phyloP scores from a whole-genome alignment of 2,888 invertebrate species.

The Erebia ligea region DNA sequence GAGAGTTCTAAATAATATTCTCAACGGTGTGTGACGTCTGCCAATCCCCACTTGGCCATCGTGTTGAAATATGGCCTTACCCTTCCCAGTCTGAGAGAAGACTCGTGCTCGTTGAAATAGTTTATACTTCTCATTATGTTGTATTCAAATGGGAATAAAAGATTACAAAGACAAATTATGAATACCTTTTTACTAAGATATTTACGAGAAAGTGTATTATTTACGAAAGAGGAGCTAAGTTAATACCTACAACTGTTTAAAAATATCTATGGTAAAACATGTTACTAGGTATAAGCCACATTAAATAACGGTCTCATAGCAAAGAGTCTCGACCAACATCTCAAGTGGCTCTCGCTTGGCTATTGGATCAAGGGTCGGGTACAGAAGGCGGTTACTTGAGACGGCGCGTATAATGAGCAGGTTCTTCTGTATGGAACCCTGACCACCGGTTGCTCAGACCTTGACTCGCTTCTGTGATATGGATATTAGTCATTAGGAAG shows the following conservation, averaged over 20 bases:
- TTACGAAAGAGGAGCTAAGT: not conserved
- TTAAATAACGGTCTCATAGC: constrained; percentile 15
- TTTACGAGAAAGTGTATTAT: no score
- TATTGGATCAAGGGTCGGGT: constrained; percentile 19
- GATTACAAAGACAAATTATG: no score
- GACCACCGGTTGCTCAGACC: constrained; percentile 10
- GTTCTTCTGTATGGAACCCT: not conserved
- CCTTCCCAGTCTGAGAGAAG: no score
- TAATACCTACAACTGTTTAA: not conserved
- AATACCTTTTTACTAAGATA: no score
- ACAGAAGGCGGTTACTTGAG: constrained; percentile 17
- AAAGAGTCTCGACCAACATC: constrained; percentile 21
- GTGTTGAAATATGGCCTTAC: no score
- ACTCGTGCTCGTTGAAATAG: no score
- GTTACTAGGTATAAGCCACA: not conserved
- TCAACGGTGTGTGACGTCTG: no score
- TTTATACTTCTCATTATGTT: not conserved
- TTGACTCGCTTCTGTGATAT: not conserved
- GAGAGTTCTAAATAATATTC: no score
- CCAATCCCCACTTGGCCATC: no score
- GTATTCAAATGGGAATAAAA: not conserved
- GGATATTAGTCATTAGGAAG: not conserved
- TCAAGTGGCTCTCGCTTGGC: constrained; percentile 16
- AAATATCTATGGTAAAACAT: not conserved
- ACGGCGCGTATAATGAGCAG: constrained; percentile 10